phyloP scores from a whole-genome alignment of 2,888 invertebrate genomes.

The Sicus ferrugineus region DNA sequence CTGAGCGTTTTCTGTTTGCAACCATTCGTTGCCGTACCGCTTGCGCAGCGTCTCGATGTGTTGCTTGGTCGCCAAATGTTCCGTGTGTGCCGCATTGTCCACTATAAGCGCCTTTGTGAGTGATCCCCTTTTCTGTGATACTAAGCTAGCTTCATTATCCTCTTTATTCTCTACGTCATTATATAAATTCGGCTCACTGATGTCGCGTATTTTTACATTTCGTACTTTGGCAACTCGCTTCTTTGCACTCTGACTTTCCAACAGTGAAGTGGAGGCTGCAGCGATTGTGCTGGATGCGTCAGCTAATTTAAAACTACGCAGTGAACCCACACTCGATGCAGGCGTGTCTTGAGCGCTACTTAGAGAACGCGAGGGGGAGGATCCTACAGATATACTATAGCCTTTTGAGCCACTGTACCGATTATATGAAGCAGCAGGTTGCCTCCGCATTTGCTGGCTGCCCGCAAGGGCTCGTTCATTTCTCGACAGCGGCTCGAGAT shows the following conservation, averaged over 20 bases:
- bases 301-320: slow-evolving; percentile 45
- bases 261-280: slow-evolving; percentile 37
- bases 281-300: slow-evolving; percentile 40
- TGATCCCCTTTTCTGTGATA: neutral
- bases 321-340: slow-evolving; percentile 59
- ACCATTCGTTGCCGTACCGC: slow-evolving; percentile 71
- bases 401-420: slow-evolving; percentile 40
- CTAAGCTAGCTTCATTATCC: neutral
- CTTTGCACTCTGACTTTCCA: slow-evolving; percentile 41
- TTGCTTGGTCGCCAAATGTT: slow-evolving; percentile 69
- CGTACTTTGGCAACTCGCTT: slow-evolving; percentile 64
- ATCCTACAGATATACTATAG: slow-evolving; percentile 40
- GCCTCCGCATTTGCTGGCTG: slow-evolving; percentile 55
- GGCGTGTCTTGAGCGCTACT: slow-evolving; percentile 49
- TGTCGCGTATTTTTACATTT: slow-evolving; percentile 61
- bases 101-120: slow-evolving; percentile 24
- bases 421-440: slow-evolving; percentile 41
- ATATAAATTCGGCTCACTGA: neutral
- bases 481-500: slow-evolving; percentile 67
- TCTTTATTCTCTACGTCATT: neutral
- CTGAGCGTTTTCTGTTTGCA: slow-evolving; percentile 67
- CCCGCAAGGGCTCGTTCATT: slow-evolving; percentile 67
- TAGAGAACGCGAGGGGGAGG: slow-evolving; percentile 36
- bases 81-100: slow-evolving; percentile 44
- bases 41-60: slow-evolving; percentile 69